Conservation (phyloP, 2,888 invertebrate species). For the Tenthredo mesomela region DNA sequence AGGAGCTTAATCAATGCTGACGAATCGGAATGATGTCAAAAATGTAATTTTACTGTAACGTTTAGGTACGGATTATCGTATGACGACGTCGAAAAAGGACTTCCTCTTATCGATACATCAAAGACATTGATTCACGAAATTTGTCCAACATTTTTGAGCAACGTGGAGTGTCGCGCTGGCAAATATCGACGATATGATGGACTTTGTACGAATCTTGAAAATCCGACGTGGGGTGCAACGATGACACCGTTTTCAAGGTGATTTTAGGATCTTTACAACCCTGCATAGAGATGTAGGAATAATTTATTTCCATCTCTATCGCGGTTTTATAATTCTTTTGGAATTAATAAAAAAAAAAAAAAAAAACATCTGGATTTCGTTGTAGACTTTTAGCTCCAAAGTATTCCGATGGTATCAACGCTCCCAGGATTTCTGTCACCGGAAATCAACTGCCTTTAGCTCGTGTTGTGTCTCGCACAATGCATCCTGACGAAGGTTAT, state of each 20-base stretch:
- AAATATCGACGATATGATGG: slow-evolving; percentile 94
- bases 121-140: slow-evolving; percentile 92
- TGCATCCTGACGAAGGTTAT: slow-evolving; percentile 96
- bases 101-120: slow-evolving; percentile 93
- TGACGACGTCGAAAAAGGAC: slow-evolving; percentile 92
- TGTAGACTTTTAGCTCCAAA: slow-evolving; percentile 87
- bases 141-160: slow-evolving; percentile 92
- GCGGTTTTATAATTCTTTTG: background rate
- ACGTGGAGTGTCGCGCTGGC: slow-evolving; percentile 92
- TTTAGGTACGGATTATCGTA: slow-evolving; percentile 90
- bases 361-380: slow-evolving; percentile 24
- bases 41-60: slow-evolving; percentile 55
- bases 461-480: slow-evolving; percentile 91
- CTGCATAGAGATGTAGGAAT: background rate
- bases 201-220: slow-evolving; percentile 92
- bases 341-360: background rate
- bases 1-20: slow-evolving; percentile 1
- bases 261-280: slow-evolving; percentile 43
- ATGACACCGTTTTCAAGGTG: slow-evolving; percentile 92
- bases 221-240: slow-evolving; percentile 94
- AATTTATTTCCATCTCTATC: background rate
- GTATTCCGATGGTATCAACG: slow-evolving; percentile 91
- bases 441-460: slow-evolving; percentile 90
- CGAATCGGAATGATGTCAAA: background rate
- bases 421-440: slow-evolving; percentile 89